Base-by-base conservation (phyloP, 2,113 vertebrate species). In the Zonotrichia leucophrys region DNA sequence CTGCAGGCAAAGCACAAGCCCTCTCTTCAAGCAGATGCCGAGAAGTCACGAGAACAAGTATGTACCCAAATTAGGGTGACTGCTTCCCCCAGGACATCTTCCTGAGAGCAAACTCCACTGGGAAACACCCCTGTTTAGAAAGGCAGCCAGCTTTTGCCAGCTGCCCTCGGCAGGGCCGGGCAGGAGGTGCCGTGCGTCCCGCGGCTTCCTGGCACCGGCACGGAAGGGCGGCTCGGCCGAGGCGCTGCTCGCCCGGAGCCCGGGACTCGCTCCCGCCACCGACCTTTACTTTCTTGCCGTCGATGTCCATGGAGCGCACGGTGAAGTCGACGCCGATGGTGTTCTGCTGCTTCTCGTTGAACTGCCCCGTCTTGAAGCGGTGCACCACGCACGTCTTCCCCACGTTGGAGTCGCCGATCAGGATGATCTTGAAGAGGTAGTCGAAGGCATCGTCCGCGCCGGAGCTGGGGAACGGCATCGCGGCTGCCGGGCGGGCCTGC, bases 261-360 rank as follows among this genome's bases (percentile, higher is more conserved):
- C 7, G 0, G 19, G 73, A 24, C 53, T 50, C 9, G 1, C 86
- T 13, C 22, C 44, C 10, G 27, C 22, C 63, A 42, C 98, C 80
- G 37, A 99, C 99, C 98, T 99, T 99, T 9, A 99, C 98, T 96
- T 92, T 99, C 97, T 99, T 99, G 95, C 99, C 99, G 10, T 99
- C 98, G 6, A 99, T 98, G 31, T 99, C 98, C 70, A 99, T 81
- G 6, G 98, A 99, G 53, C 98, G 98, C 83, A 99, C 99, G 0
- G 98, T 99, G 89, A 99, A 99, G 95, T 99, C 99, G 15, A 99
- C 99, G 10, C 99, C 99, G 9, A 99, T 99, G 5, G 99, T 99
- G 97, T 99, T 99, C 79, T 99, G 99, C 93, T 99, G 99, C 28
- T 98, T 98, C 93, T 98, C 98, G 1, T 92, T 96, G 96, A 98